A percentile compares a stretch with the other conserved stretches of the same genome.
Evolutionary conservation across 2,888 invertebrate species (phyloP).

Genomic region (Catocala sponsa): DNA sequence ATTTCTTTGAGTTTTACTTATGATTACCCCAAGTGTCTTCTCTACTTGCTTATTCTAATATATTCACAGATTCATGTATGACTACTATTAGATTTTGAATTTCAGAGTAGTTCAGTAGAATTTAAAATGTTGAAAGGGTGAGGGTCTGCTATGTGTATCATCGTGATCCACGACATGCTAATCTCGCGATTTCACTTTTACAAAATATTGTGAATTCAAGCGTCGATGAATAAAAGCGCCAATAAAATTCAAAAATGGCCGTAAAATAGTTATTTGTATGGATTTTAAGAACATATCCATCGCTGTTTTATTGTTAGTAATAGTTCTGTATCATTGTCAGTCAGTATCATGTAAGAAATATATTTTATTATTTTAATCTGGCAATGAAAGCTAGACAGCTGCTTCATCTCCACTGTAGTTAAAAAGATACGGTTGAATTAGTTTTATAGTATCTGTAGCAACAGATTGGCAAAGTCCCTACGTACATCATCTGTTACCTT

Average conservation of each 20-base stretch:
- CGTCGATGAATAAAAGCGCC: constrained; percentile 3
- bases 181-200: constrained; percentile 40
- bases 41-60: constrained; percentile 7
- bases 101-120: not conserved
- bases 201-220: constrained; percentile 32
- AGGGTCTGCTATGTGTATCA: not conserved
- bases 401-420: not conserved
- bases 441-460: constrained; percentile 3
- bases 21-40: constrained; percentile 4
- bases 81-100: not conserved
- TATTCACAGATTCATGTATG: constrained; percentile 17
- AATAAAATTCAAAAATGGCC: too few species aligned
- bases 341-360: too few species aligned
- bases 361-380: constrained; percentile 7
- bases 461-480: constrained; percentile 1
- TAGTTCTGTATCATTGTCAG: not conserved
- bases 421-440: not conserved
- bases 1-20: constrained; percentile 10
- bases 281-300: too few species aligned
- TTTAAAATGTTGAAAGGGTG: not conserved
- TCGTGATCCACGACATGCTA: not conserved
- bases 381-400: not conserved
- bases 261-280: too few species aligned
- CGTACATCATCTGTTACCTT: constrained; percentile 5
- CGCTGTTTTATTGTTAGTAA: too few species aligned